Evolutionary conservation across 1,140 invertebrate genomes (phyloP).

Genomic region (Eubasilissa regina): DNA sequence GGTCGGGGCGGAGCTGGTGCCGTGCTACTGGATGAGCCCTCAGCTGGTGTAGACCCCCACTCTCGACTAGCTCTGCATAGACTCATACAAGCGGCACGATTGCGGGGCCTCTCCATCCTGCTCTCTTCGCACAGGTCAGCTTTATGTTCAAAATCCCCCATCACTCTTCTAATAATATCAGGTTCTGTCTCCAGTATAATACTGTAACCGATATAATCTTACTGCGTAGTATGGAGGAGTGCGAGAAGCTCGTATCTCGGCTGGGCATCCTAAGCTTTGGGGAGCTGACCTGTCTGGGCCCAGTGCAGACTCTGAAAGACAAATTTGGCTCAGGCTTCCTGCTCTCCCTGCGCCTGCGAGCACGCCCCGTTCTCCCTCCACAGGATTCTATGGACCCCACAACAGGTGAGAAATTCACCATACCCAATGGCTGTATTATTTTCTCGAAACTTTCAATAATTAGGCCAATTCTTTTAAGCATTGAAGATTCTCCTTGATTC

Average conservation of each 20-base stretch:
- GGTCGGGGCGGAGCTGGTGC: slow-evolving; percentile 29
- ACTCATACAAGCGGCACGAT: slow-evolving; percentile 66
- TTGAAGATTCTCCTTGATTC: no score
- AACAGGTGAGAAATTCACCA: slow-evolving; percentile 13
- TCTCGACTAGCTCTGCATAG: slow-evolving; percentile 72
- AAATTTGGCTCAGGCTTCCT: slow-evolving; percentile 73
- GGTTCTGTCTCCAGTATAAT: no score
- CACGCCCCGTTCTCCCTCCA: background rate
- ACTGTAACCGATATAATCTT: no score
- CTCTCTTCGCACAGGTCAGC: slow-evolving; percentile 65
- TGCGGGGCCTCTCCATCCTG: slow-evolving; percentile 64
- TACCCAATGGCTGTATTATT: no score
- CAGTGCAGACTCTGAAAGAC: slow-evolving; percentile 72
- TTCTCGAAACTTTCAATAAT: no score
- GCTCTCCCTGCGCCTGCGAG: slow-evolving; percentile 60
- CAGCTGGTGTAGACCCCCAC: slow-evolving; percentile 82
- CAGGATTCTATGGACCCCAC: slow-evolving; percentile 4
- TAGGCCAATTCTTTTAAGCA: no score
- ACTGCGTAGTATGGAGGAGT: slow-evolving; percentile 87
- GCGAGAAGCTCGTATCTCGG: slow-evolving; percentile 83
- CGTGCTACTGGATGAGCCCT: slow-evolving; percentile 84
- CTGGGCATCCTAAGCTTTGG: slow-evolving; percentile 90
- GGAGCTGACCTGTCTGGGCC: slow-evolving; percentile 75
- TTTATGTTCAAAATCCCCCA: no score
- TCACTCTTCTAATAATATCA: no score